Base-by-base conservation (phyloP, 2,113 vertebrate species). In the Alces alces region DNA sequence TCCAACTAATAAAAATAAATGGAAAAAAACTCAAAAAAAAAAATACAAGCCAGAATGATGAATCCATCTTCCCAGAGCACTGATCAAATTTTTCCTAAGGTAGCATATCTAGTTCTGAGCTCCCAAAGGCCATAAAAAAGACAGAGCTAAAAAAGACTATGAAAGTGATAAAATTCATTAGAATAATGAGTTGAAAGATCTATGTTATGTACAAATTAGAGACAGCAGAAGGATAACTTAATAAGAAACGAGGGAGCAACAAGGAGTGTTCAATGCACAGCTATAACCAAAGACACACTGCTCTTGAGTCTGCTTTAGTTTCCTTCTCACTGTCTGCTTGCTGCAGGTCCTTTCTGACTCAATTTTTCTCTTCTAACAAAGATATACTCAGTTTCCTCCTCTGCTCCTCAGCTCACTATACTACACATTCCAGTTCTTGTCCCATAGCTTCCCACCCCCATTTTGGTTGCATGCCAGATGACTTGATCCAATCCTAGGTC, bases 1-100 rank as follows among this genome's bases (percentile, higher is more conserved):
- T 43, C 43, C 43, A 43, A 43, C 43, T 43, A 43, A 43, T 43
- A 43, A 43, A 43, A 43, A 43, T 43, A 43, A 43, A 43, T 43
- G 43, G 43, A 43, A 43, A 43, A 43, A 43, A 43, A 43, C 43
- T 43, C 43, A 43, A 43, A 43, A 43, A 43, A 43, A 43, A 43
- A 96, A 55, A 90, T 94, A 66, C 10, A 95, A 91, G 6, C 28
- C 47, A 91, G 28, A 89, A 96, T 70, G 8, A 39, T 90, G 97
- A 94, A 84, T 95, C 12, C 12, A 86, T 89, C 61, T 95, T 96
- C 25, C 60, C 45, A 84, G 79, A 95, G 14, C 7, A 95, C 23
- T 60, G 61, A 57, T 86, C 19, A 96, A 86, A 82, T 88, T 90
- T 52, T 85, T 89, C 43, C 60, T 90, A 36, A 93, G 54, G 43